Conservation (phyloP, 2,888 invertebrate genomes). For the Margaritifera margaritifera region DNA sequence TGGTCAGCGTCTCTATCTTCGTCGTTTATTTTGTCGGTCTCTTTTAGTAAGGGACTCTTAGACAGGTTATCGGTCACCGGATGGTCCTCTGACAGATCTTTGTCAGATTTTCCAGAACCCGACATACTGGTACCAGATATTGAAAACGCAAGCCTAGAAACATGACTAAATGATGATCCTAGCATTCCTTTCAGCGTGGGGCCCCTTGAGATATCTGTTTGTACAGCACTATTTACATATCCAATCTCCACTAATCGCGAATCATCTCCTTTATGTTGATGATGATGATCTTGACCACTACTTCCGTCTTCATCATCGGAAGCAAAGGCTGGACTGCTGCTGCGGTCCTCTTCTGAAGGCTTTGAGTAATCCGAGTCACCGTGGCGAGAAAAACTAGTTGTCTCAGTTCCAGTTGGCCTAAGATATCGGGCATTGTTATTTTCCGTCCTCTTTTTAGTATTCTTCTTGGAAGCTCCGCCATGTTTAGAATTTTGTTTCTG, state of each 20-base stretch:
- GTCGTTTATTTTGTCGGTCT: no score
- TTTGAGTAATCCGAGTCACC: conserved; percentile 47
- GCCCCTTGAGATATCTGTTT: conserved; percentile 40
- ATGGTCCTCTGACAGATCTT: conserved; percentile 27
- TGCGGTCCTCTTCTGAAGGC: conserved; percentile 80
- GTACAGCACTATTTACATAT: conserved; percentile 53
- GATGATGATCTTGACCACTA: conserved; percentile 31
- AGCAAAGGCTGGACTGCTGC: conserved; percentile 93
- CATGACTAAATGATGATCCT: conserved; percentile 46
- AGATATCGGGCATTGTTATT: conserved; percentile 45
- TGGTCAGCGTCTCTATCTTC: conserved; percentile 12
- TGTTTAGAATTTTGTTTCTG: conserved; percentile 27
- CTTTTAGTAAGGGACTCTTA: neutral
- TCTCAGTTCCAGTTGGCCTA: conserved; percentile 37
- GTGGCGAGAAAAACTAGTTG: conserved; percentile 55
- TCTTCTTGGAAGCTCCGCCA: conserved; percentile 18
- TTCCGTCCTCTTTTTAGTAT: conserved; percentile 38
- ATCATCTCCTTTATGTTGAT: conserved; percentile 7
- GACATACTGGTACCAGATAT: conserved; percentile 39
- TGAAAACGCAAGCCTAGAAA: conserved; percentile 46
- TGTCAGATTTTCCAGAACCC: no score
- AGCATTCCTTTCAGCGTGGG: conserved; percentile 50
- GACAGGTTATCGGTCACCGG: conserved; percentile 26
- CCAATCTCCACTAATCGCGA: conserved; percentile 37
- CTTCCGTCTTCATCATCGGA: conserved; percentile 86